Evolutionary conservation across 2,113 vertebrate genomes (phyloP).

Genomic region (Oreochromis tanganicae): DNA sequence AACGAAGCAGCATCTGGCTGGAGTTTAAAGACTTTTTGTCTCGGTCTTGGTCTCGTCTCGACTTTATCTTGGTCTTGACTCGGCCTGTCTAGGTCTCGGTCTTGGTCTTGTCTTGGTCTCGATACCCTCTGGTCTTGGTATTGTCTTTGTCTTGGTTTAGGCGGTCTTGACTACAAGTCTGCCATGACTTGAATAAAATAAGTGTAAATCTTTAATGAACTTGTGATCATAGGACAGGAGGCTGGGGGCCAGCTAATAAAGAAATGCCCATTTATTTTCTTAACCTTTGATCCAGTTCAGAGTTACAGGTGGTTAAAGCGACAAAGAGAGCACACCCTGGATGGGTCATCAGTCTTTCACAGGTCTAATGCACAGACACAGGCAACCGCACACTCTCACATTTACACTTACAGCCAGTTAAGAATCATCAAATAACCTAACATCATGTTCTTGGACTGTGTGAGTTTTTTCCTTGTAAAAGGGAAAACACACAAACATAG

Average conservation of each 20-base stretch:
- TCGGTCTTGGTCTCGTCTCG: fast-evolving
- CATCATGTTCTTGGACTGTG: neutral
- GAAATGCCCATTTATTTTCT: neutral
- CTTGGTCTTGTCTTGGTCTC: neutral
- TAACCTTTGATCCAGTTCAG: neutral
- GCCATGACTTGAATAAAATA: neutral
- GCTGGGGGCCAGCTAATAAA: neutral
- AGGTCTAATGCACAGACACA: neutral
- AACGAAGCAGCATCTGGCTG: neutral
- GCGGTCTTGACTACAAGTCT: neutral
- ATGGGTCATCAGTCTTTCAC: fast-evolving
- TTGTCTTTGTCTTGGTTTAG: neutral
- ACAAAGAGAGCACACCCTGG: neutral
- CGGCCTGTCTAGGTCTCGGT: neutral
- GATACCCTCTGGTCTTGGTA: neutral
- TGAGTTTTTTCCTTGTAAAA: neutral
- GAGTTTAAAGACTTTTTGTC: neutral
- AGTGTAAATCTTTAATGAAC: neutral
- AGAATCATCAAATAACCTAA: neutral
- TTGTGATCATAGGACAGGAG: neutral
- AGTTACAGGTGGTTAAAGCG: neutral
- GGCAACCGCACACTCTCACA: neutral
- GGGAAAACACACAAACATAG: neutral
- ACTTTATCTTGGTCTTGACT: neutral
- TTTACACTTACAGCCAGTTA: neutral